Percentiles rank a stretch among this genome's conserved stretches.
These are phyloP conservation scores for Pararge aegeria DNA, from an alignment of 1,140 invertebrate species.

Conservation along the genomic window DNA sequence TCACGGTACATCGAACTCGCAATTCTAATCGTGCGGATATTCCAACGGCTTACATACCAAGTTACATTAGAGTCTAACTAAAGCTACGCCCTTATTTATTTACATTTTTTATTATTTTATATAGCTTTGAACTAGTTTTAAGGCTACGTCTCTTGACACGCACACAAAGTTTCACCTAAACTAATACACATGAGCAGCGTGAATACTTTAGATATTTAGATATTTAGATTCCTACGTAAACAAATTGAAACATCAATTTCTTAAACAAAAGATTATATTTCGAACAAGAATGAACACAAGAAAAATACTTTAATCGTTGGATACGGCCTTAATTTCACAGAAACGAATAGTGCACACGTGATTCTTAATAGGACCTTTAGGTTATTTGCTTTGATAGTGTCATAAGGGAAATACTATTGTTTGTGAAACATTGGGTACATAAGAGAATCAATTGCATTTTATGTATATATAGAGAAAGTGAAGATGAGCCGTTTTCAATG, in stretches of 20 bases:
- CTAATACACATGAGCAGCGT: conserved; percentile 61
- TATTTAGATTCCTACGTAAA: conserved; percentile 43
- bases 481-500: too few species aligned
- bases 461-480: too few species aligned
- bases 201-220: too few species aligned
- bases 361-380: too few species aligned
- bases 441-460: too few species aligned
- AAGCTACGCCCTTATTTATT: conserved; percentile 66
- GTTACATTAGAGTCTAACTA: conserved; percentile 59
- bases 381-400: too few species aligned
- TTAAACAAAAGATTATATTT: conserved; percentile 31
- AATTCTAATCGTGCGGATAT: conserved; percentile 44
- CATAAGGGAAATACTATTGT: too few species aligned
- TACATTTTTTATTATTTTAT: conserved; percentile 63
- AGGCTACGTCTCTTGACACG: conserved; percentile 70
- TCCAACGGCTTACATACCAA: conserved; percentile 54
- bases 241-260: conserved; percentile 57
- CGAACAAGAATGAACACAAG: not conserved
- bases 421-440: too few species aligned
- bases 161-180: conserved; percentile 56
- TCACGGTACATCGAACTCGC: conserved; percentile 37
- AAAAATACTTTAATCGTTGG: too few species aligned
- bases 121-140: conserved; percentile 78
- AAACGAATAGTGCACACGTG: too few species aligned
- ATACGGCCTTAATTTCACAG: too few species aligned